Conservation (phyloP, 2,888 invertebrate genomes). For the Patella depressa region DNA sequence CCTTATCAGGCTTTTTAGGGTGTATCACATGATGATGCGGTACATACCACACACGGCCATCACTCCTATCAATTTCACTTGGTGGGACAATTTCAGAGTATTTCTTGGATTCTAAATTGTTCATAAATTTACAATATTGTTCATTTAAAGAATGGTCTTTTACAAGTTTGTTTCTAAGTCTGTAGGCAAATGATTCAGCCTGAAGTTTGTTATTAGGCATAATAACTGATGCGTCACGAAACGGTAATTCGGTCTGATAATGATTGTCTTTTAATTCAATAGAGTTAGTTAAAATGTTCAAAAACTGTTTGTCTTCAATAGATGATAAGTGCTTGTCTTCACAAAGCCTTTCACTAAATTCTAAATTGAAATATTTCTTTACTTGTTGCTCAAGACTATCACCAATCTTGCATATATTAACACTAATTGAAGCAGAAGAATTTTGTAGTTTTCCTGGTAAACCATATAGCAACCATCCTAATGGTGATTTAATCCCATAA, state of each 20-base stretch:
- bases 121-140: too few species aligned
- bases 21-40: too few species aligned
- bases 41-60: too few species aligned
- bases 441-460: not conserved
- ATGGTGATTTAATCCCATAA: constrained; percentile 23
- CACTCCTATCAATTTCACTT: too few species aligned
- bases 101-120: too few species aligned
- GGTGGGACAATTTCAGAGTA: too few species aligned
- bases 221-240: constrained; percentile 16
- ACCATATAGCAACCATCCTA: constrained; percentile 33
- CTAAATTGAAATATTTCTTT: constrained; percentile 69
- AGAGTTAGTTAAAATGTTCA: constrained; percentile 15
- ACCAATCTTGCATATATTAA: constrained; percentile 70
- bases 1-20: too few species aligned
- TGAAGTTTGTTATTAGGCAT: not conserved
- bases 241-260: constrained; percentile 27
- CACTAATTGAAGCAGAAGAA: not conserved
- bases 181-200: too few species aligned
- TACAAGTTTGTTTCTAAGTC: too few species aligned
- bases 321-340: constrained; percentile 84
- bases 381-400: constrained; percentile 85
- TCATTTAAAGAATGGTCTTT: too few species aligned
- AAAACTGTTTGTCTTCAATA: constrained; percentile 75
- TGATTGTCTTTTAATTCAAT: constrained; percentile 2
- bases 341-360: constrained; percentile 73